Evolutionary conservation across 2,888 invertebrate species (phyloP).

Genomic region (Scaeva pyrastri): DNA sequence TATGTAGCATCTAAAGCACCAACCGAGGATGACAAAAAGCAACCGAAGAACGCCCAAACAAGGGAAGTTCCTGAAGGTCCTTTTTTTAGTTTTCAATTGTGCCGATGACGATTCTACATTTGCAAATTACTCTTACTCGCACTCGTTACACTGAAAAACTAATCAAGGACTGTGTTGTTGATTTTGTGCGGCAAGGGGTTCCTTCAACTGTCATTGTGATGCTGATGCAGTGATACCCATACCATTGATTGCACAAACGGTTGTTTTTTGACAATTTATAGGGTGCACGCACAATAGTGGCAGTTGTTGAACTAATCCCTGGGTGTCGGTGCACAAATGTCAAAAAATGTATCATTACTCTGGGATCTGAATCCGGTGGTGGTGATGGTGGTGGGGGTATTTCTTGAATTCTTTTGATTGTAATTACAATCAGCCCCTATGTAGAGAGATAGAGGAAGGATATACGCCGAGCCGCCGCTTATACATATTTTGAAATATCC

Average conservation of each 20-base stretch:
- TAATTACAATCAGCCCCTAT: constrained; percentile 73
- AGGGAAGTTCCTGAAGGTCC: constrained; percentile 24
- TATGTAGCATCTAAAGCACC: not conserved
- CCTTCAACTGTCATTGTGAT: constrained; percentile 1
- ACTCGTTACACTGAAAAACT: constrained; percentile 62
- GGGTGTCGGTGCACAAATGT: constrained; percentile 76
- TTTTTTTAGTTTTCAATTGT: constrained; percentile 58
- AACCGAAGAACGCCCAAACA: constrained; percentile 30
- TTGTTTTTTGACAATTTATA: constrained; percentile 11
- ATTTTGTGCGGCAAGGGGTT: constrained; percentile 46
- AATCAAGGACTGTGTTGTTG: constrained; percentile 67
- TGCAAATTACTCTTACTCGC: too few species aligned
- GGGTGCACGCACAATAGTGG: constrained; percentile 64
- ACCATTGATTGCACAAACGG: constrained; percentile 38
- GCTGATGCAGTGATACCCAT: not conserved
- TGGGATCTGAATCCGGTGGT: constrained; percentile 17
- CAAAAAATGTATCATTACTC: constrained; percentile 73
- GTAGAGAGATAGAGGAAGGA: constrained; percentile 31
- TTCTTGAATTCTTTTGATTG: constrained; percentile 66
- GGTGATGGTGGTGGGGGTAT: constrained; percentile 40
- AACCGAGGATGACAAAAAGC: constrained; percentile 20
- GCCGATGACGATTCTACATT: constrained; percentile 51
- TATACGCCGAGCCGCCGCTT: constrained; percentile 22
- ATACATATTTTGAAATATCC: constrained; percentile 49
- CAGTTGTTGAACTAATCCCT: constrained; percentile 75